phyloP scores from a whole-genome alignment of 2,113 vertebrate species.

The Desmodus rotundus region DNA sequence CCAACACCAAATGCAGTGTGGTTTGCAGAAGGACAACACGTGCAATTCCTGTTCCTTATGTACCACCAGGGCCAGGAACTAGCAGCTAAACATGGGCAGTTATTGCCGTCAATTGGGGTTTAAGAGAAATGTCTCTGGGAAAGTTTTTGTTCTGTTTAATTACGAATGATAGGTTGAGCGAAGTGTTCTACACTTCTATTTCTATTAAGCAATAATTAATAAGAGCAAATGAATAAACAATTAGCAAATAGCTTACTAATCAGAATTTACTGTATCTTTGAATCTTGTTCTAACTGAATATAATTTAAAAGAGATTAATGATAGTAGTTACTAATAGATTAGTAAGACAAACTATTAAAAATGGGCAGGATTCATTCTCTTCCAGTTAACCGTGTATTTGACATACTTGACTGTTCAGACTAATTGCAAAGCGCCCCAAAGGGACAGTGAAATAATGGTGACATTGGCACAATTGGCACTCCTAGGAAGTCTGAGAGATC shows the following conservation, averaged over 20 bases:
- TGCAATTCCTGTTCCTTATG: background rate
- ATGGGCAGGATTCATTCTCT: background rate
- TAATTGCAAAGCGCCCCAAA: background rate
- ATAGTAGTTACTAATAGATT: background rate
- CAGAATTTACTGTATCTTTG: background rate
- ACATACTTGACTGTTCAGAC: background rate
- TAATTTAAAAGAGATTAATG: background rate
- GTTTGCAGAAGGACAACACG: background rate
- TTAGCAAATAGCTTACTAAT: background rate
- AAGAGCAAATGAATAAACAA: background rate
- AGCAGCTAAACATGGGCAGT: background rate
- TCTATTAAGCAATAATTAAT: background rate
- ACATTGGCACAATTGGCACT: background rate
- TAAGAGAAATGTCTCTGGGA: background rate
- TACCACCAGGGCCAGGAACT: background rate
- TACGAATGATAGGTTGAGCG: background rate
- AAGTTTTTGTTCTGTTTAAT: background rate
- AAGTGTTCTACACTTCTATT: background rate
- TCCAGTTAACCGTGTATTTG: background rate
- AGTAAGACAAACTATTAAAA: slow-evolving; percentile 15
- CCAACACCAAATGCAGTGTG: background rate
- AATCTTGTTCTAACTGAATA: slow-evolving; percentile 2
- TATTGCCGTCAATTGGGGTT: background rate
- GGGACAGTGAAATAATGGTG: background rate
- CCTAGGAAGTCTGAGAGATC: background rate